Base-by-base conservation (phyloP, 1,140 invertebrate species). In the Trachymyrmex septentrionalis region DNA sequence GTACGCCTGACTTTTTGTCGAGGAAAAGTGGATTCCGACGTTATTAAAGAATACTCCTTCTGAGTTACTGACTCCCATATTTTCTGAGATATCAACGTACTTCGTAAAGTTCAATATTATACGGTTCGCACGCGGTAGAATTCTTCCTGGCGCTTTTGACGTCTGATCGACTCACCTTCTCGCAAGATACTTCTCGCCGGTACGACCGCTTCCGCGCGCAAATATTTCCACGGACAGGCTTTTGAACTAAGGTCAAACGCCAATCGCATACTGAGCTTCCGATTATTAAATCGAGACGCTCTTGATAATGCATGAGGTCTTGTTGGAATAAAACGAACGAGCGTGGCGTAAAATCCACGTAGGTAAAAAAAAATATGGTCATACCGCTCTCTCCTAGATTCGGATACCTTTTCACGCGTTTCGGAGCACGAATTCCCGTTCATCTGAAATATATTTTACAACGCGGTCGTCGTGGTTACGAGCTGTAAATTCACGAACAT, bases 401-500 rank as follows among this genome's bases (percentile, higher is more conserved):
- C 19, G 48, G 14, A 81, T 69, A 19, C 48, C 19, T 50, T 16
- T 38, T 66, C 63, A 30, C 38, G 73, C 21, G 53, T 64, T 81
- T 57, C 50, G 27, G 14, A 38, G 7, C 21, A 55, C 67, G 38
- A 30, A 63, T 73, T 73, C 55, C 30, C 80, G 19, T 61, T 59
- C 21, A 19, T 48, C 24, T 30, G 57, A 75, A 75, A 38, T 38
- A 84, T 84, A 63, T 84, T 84, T 84, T 84, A 50, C 38, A 84
- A 7, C 57, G 55, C 57, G 38, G 38, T 75, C 24, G n/a, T 48
- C 38, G 64, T 27, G 24, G 61, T 87, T 87, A 76, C 53, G 86
- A 85, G 81, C 64, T 85, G 72, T 85, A 87, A 87, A 76, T 87
- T 66, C 55, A 12, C 81, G 27, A 59, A n/a, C 30, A 71, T 59